These are phyloP conservation scores for Eulemur albifrons DNA, from an alignment of 2,797 vertebrate species.

Conservation along the genomic window DNA sequence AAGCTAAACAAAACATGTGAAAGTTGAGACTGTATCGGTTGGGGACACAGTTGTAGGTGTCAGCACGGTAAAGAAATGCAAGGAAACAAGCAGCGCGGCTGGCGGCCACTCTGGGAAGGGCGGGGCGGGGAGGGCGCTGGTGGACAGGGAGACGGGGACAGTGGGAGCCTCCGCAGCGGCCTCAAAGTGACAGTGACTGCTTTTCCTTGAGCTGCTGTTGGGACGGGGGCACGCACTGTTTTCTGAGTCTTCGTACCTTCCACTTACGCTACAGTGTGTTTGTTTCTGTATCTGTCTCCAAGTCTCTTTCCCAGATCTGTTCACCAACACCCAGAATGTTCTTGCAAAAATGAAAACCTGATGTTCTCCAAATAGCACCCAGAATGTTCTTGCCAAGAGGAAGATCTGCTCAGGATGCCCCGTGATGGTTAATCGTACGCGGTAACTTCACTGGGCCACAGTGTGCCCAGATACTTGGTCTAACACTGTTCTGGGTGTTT, in stretches of 20 bases:
- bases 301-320: background rate
- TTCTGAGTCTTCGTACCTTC: background rate
- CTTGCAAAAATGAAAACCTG: background rate
- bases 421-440: background rate
- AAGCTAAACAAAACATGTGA: background rate
- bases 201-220: background rate
- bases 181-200: background rate
- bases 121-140: background rate
- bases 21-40: too few relatives aligned
- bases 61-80: background rate
- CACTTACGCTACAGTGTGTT: too few relatives aligned
- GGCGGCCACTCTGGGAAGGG: background rate
- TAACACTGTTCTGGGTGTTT: background rate
- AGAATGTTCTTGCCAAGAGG: background rate
- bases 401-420: too few relatives aligned
- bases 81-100: background rate
- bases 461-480: background rate
- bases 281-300: background rate
- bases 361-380: background rate
- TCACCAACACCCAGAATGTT: background rate
- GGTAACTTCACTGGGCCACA: background rate
- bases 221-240: background rate
- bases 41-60: background rate
- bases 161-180: fast-evolving
- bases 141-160: too few relatives aligned